Percentiles rank a stretch among this genome's conserved stretches.
Conservation (phyloP, 1,140 invertebrate species). For the Zaprionus ornatus region DNA sequence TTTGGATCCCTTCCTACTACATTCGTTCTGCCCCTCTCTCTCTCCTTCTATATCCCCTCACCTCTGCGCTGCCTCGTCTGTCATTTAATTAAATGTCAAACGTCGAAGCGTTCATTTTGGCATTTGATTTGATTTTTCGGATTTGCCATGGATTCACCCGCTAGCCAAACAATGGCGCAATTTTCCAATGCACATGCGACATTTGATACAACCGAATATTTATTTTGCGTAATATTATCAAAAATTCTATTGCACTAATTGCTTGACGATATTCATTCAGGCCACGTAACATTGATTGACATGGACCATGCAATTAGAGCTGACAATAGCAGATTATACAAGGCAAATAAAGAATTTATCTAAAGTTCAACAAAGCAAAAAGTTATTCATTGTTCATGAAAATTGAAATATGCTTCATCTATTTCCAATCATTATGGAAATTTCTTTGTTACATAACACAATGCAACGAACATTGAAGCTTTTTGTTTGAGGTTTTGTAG, state of each 20-base stretch:
- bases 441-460: too few relatives aligned
- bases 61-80: conserved; percentile 8
- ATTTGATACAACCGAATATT: background rate
- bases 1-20: conserved; percentile 35
- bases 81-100: conserved; percentile 82
- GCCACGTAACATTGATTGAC: background rate
- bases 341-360: background rate
- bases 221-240: background rate
- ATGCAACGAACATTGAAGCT: too few relatives aligned
- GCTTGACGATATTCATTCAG: background rate
- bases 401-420: too few relatives aligned
- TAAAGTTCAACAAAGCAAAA: background rate
- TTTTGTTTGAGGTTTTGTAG: too few relatives aligned
- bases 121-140: conserved; percentile 68
- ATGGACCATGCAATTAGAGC: background rate
- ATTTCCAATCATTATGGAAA: too few relatives aligned
- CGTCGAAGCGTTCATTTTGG: conserved; percentile 40
- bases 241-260: background rate
- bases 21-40: background rate
- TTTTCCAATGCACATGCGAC: conserved; percentile 11
- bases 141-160: conserved; percentile 27
- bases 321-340: background rate
- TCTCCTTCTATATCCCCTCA: background rate
- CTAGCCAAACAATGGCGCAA: conserved; percentile 37
- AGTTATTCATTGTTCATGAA: too few relatives aligned